A percentile compares a stretch with the other conserved stretches of the same genome.
phyloP scores from a whole-genome alignment of 2,797 vertebrate genomes.

The Acrocephalus scirpaceus region DNA sequence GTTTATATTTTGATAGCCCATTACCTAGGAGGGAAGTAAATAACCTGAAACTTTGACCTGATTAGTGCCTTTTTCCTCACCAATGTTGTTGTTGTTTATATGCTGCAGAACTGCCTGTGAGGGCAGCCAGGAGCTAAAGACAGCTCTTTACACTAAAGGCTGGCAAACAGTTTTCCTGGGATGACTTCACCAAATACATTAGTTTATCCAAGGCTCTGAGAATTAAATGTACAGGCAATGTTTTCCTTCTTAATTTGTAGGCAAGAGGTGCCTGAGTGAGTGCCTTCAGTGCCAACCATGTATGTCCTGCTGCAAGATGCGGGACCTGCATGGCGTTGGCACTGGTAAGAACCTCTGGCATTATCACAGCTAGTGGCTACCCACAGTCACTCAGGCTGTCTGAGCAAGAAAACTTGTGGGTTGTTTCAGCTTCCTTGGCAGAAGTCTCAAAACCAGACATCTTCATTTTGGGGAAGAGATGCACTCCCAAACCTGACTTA shows the following conservation, averaged over 20 bases:
- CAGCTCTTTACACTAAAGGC: background rate
- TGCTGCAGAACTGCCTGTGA: background rate
- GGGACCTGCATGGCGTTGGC: background rate
- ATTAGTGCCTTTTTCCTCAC: background rate
- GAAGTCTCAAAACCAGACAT: background rate
- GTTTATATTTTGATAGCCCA: constrained; percentile 27
- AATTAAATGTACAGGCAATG: background rate
- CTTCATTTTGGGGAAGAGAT: background rate
- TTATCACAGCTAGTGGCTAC: background rate
- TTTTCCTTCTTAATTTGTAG: background rate
- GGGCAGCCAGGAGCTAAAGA: background rate
- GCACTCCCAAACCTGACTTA: background rate
- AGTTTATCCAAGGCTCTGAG: background rate
- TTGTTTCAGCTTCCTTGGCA: constrained; percentile 3
- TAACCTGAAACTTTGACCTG: background rate
- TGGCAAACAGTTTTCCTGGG: background rate
- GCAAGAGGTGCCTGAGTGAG: background rate
- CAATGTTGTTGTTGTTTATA: background rate
- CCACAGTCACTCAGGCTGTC: background rate
- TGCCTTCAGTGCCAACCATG: background rate
- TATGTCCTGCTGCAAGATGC: background rate
- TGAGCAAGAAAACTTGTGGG: background rate
- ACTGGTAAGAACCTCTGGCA: background rate
- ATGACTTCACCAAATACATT: background rate
- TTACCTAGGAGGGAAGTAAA: constrained; percentile 33